Evolutionary conservation across 30 jellyfish, hydroid and myxozoan species (phyloP), one percentile per base, ranked within the genome.

Genomic region (Turritopsis rubra): DNA sequence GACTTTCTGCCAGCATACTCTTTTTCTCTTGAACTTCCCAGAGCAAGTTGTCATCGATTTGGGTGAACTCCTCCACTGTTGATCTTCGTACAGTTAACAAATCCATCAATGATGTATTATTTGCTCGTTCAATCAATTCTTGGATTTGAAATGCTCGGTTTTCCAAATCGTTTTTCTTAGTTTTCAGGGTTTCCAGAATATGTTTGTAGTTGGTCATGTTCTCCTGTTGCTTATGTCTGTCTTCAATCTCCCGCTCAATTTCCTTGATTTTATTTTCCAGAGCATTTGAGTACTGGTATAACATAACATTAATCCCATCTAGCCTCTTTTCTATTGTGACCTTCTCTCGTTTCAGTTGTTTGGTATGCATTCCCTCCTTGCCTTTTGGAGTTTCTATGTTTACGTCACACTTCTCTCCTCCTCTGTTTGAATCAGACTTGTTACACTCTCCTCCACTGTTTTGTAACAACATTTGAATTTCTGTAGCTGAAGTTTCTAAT

Each of bases 31-130:
- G 52, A 9, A 21, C 53, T 16, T 53, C 87, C 65, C 18, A 18
- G 5, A 9, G 52, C 0, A 8, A 1, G 8, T 41, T 16, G 19
- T 21, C 66, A 25, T 80, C 65, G 18, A 80, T 19, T 21, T 80
- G 31, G 24, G 54, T 29, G 18, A 80, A 20, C 17, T 52, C 76
- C 1, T 66, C 53, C 3, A 53, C 53, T 1, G 26, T 16, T 18
- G n/a, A 16, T 54, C 70, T 21, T 28, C 87, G 29, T 21, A 18
- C 25, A 52, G 21, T 65, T 52, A 80, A 21, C 79, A 80, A 80
- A 23, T 80, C 83, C 31, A 28, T 65, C 52, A 80, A 80, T 22
- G 87, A 68, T 0, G 54, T 28, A 41, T 80, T 22, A 18, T 26
- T 53, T 16, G 3, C 65, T 54, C 25, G 52, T 7, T 79, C 65